Base-by-base conservation (phyloP, 2,888 invertebrate genomes). In the Meloe dianella region DNA sequence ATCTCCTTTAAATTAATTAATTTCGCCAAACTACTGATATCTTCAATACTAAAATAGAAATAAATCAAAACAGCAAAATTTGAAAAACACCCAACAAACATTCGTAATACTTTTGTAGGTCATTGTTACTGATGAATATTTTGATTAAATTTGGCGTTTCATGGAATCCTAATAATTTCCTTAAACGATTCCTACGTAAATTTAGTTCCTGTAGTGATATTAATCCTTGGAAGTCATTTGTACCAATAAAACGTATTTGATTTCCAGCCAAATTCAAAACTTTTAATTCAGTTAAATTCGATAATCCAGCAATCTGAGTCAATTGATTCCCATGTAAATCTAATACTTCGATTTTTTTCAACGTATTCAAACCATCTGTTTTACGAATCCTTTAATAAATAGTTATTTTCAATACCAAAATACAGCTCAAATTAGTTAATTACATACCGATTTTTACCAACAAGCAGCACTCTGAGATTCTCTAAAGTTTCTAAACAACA, bases 281-380 rank as follows among this genome's bases (percentile, higher is more conserved):
- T 84, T 96, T 94, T 61, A 97, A 85, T 75, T 94, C 92, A 61
- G 85, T 86, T 70, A 95, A 87, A 76, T 85, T 87, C 38, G 87
- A 86, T 72, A 95, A 85, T 59, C 93, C 93, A 29, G 86, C 87
- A 22, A 94, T 89, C 71, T 84, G 84, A 24, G 82, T 79, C 73
- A 97, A 93, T 84, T 94, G 92, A 84, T 97, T 97, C 32, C 96
- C 96, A 83, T 97, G 97, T 72, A 97, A 86, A 85, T 97, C 97
- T 69, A 97, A 85, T 10, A 97, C 96, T 84, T 97, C 95, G 70
- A 97, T 83, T 75, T 95, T 93, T 32, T 87, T 81, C 61, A 94
- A 84, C 69, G 86, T 87, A 68, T 90, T 88, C 65, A 95, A 84
- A 1, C 92, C 92, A 83, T 94, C 94, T 69, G 95, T 92, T 79